Evolutionary conservation across 2,888 invertebrate species (phyloP).

Genomic region (Euspilapteryx auroguttella): DNA sequence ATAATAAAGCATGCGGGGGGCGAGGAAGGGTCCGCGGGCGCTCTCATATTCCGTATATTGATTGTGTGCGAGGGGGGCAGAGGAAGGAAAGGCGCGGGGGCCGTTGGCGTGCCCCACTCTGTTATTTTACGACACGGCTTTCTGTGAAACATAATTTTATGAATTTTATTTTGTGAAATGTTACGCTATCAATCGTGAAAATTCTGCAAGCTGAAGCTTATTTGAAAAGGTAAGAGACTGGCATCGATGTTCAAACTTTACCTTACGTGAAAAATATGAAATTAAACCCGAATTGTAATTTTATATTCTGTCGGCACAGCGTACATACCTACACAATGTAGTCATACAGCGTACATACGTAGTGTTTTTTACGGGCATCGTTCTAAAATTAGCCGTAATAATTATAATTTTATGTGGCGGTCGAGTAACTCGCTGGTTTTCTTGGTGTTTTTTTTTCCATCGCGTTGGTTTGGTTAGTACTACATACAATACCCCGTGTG

Average conservation of each 20-base stretch:
- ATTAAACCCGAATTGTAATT: conserved; percentile 49
- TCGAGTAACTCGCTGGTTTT: too few species aligned
- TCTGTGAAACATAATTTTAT: conserved; percentile 60
- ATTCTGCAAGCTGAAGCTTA: conserved; percentile 47
- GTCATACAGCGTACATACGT: conserved; percentile 62
- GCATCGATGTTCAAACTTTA: neutral
- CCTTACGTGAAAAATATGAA: too few species aligned
- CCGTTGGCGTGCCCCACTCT: conserved; percentile 61
- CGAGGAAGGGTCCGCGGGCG: conserved; percentile 53
- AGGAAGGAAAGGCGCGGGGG: conserved; percentile 53
- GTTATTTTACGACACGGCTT: conserved; percentile 63
- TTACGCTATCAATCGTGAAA: conserved; percentile 58
- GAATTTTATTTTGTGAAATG: conserved; percentile 59
- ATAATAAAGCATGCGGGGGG: conserved; percentile 61
- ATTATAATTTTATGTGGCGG: conserved; percentile 63
- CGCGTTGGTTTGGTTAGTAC: too few species aligned
- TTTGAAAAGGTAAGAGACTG: conserved; percentile 44
- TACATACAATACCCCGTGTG: too few species aligned
- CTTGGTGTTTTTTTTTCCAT: too few species aligned
- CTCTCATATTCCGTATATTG: conserved; percentile 63
- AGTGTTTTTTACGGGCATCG: conserved; percentile 63
- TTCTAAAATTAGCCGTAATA: conserved; percentile 63
- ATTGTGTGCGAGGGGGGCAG: conserved; percentile 60
- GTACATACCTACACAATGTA: conserved; percentile 58
- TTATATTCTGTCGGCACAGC: conserved; percentile 56